Base-by-base conservation (phyloP, 2,113 vertebrate genomes). In the Bombycilla garrulus region DNA sequence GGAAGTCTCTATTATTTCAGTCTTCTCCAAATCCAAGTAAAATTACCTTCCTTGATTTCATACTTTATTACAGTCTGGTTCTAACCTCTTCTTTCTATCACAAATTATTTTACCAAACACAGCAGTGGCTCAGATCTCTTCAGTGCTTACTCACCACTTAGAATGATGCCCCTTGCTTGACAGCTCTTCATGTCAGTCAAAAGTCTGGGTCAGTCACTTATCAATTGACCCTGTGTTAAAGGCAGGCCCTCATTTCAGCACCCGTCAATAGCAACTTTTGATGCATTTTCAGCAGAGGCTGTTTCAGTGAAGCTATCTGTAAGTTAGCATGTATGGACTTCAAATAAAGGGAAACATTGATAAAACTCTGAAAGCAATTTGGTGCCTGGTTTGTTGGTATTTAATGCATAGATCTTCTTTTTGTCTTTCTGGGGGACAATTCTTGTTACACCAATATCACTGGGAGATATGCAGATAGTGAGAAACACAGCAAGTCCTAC, bases 191-290 rank as follows among this genome's bases (percentile, higher is more conserved):
- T 79, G 97, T 97, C 97, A 97, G 82, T 98, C 98, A 97, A 53
- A 97, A 97, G 97, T 97, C 97, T 92, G 76, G 97, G 97, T 97
- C 97, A 97, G 97, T 96, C 97, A 98, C 97, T 97, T 98, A 98
- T 97, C 98, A 98, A 98, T 97, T 98, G 98, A 98, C 97, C 97
- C 93, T 87, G 95, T 97, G 97, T 97, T 98, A 96, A 97, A 98
- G 96, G 96, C 94, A 98, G 97, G 96, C 95, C 96, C 83, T 98
- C 97, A 96, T 98, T 98, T 98, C 96, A 98, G 95, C 93, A 94
- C 77, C 96, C 93, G 84, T 98, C 98, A 98, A 98, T 98, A 98
- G 97, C 73, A 85, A 78, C 92, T 98, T 97, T 96, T 97, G 95
- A 97, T 96, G 93, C 82, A 47, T 97, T 98, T 96, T 95, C 89